Evolutionary conservation across 2,888 invertebrate species (phyloP).

Genomic region (Rhabditophanes sp.): DNA sequence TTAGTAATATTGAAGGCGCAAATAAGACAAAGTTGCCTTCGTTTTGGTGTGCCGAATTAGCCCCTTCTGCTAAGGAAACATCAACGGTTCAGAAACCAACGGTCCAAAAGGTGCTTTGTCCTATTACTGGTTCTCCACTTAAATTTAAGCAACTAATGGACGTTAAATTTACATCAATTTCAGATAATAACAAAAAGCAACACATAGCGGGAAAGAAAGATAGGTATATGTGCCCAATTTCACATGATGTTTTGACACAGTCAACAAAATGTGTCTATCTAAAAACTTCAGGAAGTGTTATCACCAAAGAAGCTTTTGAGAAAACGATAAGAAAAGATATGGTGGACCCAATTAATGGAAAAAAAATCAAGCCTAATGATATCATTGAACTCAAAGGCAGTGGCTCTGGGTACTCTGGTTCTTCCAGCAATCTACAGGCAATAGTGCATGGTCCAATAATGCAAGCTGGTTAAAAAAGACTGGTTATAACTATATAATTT

Average conservation of each 20-base stretch:
- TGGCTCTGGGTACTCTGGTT: conserved; percentile 91
- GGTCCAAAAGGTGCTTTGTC: conserved; percentile 60
- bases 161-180: conserved; percentile 76
- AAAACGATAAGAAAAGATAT: conserved; percentile 88
- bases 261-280: conserved; percentile 83
- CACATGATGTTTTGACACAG: conserved; percentile 83
- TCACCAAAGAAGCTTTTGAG: conserved; percentile 87
- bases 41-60: conserved; percentile 61
- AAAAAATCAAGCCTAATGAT: conserved; percentile 60
- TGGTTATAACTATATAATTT: no score
- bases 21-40: conserved; percentile 52
- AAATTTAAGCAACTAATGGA: conserved; percentile 79
- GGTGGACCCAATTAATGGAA: conserved; percentile 76
- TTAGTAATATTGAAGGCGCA: conserved; percentile 64
- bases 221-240: conserved; percentile 90
- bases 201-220: conserved; percentile 44
- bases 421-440: no score
- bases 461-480: no score
- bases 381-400: conserved; percentile 84
- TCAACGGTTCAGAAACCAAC: conserved; percentile 7
- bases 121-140: conserved; percentile 66
- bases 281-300: conserved; percentile 70
- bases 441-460: no score
- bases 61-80: conserved; percentile 69
- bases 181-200: conserved; percentile 55